A percentile compares a stretch with the other conserved stretches of the same genome.
phyloP scores from a whole-genome alignment of 2,113 vertebrate species.

The Aspidoscelis tigris region DNA sequence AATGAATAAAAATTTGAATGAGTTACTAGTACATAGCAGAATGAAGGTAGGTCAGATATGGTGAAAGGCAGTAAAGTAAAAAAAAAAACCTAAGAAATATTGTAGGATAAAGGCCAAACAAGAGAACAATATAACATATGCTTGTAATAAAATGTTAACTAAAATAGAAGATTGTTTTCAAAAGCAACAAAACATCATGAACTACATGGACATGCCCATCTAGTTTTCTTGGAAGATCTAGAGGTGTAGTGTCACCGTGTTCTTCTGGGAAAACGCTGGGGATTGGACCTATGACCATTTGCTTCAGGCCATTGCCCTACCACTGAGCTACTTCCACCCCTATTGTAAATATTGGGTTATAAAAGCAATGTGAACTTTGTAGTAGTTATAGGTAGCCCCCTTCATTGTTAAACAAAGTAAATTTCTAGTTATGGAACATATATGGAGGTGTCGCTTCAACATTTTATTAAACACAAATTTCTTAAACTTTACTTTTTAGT shows the following conservation, averaged over 20 bases:
- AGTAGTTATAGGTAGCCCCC: no score
- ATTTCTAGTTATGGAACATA: neutral
- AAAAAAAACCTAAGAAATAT: neutral
- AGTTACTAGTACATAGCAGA: neutral
- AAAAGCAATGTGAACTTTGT: no score
- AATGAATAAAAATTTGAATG: neutral
- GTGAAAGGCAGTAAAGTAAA: neutral
- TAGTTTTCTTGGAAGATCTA: slow-evolving; percentile 21
- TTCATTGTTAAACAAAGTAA: slow-evolving; percentile 5
- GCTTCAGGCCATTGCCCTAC: no score
- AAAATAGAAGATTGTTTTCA: neutral
- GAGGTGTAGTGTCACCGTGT: no score
- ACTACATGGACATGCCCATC: no score
- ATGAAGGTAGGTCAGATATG: neutral
- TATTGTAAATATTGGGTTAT: no score
- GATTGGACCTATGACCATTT: no score
- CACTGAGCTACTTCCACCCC: no score
- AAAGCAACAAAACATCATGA: slow-evolving; percentile 3
- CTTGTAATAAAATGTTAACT: neutral
- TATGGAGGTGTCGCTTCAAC: slow-evolving; percentile 23
- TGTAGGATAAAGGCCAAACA: neutral
- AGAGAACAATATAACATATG: neutral
- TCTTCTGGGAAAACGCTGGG: no score
- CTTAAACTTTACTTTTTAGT: neutral
- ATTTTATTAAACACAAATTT: neutral